Evolutionary conservation across 53 echinoderm and acorn worm species (phyloP), one percentile per base, ranked within the genome.

Genomic region (Paracentrotus lividus): DNA sequence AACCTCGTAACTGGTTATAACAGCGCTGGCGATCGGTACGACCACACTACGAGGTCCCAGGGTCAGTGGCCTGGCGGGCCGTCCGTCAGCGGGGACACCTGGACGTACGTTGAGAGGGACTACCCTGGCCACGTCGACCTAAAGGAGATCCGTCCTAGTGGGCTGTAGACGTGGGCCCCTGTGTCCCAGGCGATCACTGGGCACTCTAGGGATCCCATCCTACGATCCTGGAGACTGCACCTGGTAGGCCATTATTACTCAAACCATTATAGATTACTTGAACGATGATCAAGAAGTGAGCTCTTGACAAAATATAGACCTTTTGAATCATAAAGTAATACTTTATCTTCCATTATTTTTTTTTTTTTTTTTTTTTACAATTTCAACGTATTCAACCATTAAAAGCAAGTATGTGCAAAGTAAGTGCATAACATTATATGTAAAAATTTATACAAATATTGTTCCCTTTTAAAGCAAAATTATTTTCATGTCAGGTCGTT

Each of bases 61-160:
- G 65, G 90, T 84, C 93, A 91, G 49, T 34, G 34, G 84, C 5
- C 91, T 90, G 8, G 56, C 94, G 16, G 72, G 72, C 40, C 57
- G 94, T 8, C 86, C 86, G 40, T 36, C 54, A 15, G 33, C 64
- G 4, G 90, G 90, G 32, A 24, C 49, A 5, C 57, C 90, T 0
- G 78, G 84, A 57, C 42, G 56, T 78, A 14, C 59, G 78, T 27
- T 44, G 67, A 21, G 47, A 49, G 8, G 96, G 96, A 51, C 92
- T 92, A 49, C 85, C 93, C 1, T 94, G 95, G n/a, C 94, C 95
- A 18, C 60, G 6, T 12, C 94, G 95, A n/a, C 95, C 75, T 27
- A 91, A 26, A 18, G 96, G 96, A 42, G 91, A 95, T 8, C n/a
- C 61, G 96, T 40, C 43, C 90, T 10, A 91, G 58, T 21, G 96